phyloP scores from a whole-genome alignment of 2,888 invertebrate species.

The Holacanthella duospinosa region DNA sequence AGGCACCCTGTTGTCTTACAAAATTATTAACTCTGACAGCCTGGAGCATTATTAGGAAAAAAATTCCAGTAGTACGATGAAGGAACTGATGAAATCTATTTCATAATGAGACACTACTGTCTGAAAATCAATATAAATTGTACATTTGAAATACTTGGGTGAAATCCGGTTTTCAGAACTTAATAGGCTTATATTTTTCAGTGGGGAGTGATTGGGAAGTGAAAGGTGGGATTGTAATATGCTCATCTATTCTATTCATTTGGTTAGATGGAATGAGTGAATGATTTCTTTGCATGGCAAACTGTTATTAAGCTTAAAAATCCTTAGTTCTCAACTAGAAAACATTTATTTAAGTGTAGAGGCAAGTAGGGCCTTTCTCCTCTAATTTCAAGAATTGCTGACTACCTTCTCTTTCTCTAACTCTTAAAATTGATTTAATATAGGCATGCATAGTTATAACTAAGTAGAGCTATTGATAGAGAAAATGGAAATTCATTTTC shows the following conservation, averaged over 20 bases:
- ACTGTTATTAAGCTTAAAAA: slow-evolving; percentile 15
- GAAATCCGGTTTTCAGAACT: not conserved
- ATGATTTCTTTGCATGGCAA: slow-evolving; percentile 19
- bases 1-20: too few relatives aligned
- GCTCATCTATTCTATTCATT: not conserved
- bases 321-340: not conserved
- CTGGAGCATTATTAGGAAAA: too few relatives aligned
- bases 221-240: slow-evolving; percentile 2
- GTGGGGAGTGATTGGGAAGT: not conserved
- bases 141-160: too few relatives aligned
- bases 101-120: too few relatives aligned
- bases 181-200: slow-evolving; percentile 1
- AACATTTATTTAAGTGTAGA: not conserved
- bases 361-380: not conserved
- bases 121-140: too few relatives aligned
- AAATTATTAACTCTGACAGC: too few relatives aligned
- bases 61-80: too few relatives aligned
- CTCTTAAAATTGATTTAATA: not conserved
- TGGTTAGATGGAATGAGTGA: slow-evolving; percentile 3
- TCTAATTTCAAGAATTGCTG: slow-evolving; percentile 2
- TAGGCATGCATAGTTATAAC: not conserved
- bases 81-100: too few relatives aligned
- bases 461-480: not conserved
- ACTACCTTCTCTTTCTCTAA: not conserved
- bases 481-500: too few relatives aligned